Evolutionary conservation across 2,113 vertebrate genomes (phyloP).

Genomic region (Menidia beryllina): DNA sequence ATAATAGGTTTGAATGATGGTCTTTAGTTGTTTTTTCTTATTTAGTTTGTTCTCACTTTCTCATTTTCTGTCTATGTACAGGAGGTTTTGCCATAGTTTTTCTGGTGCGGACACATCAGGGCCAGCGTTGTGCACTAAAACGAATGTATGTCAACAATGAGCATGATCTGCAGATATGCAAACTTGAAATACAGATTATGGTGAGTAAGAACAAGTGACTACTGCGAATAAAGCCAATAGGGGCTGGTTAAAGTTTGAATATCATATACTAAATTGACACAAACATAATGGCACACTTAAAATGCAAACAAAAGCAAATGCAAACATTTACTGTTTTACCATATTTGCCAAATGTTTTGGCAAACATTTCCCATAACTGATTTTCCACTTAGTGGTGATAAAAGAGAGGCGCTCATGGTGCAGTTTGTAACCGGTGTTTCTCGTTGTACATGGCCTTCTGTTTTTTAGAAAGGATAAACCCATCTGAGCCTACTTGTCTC

Average conservation of each 20-base stretch:
- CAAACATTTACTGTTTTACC: too few relatives aligned
- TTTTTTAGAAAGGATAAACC: slow-evolving; percentile 21
- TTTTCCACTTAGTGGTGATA: not conserved
- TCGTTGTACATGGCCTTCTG: not conserved
- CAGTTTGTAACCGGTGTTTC: not conserved
- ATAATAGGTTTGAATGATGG: not conserved
- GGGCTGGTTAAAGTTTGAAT: not conserved
- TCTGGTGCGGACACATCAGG: slow-evolving; percentile 93
- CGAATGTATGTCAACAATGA: slow-evolving; percentile 99
- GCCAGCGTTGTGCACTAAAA: slow-evolving; percentile 94
- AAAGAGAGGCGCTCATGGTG: not conserved
- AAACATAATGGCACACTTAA: too few relatives aligned
- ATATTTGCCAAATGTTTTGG: too few relatives aligned
- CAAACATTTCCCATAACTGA: too few relatives aligned
- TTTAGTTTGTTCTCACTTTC: not conserved
- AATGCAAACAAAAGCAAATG: too few relatives aligned
- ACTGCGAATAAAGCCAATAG: not conserved
- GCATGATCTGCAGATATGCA: slow-evolving; percentile 95
- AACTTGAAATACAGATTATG: slow-evolving; percentile 98
- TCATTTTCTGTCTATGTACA: slow-evolving; percentile 55
- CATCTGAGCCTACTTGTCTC: not conserved
- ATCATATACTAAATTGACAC: not conserved
- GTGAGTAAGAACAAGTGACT: slow-evolving; percentile 81
- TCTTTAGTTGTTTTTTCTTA: not conserved
- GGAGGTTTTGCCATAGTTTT: slow-evolving; percentile 98